These are phyloP conservation scores for Drymodes brunneopygia DNA, from an alignment of 2,113 vertebrate species.

Conservation along the genomic window DNA sequence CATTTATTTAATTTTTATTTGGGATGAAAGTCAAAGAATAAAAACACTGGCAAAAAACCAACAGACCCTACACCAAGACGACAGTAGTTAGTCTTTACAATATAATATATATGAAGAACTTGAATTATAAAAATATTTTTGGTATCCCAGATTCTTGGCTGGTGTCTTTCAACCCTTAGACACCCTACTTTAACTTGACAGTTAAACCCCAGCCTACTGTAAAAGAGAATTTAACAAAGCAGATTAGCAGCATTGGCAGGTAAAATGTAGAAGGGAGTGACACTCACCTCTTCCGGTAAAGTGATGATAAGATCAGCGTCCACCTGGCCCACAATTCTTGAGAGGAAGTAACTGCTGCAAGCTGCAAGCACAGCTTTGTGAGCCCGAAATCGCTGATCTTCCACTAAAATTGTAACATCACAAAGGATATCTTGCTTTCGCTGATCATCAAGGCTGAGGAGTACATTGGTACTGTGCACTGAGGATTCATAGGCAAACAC, in stretches of 20 bases:
- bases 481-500: slow-evolving; percentile 79
- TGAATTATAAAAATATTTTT: background rate
- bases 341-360: slow-evolving; percentile 88
- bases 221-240: background rate
- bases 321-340: slow-evolving; percentile 71
- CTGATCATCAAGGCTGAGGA: slow-evolving; percentile 78
- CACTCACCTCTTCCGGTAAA: slow-evolving; percentile 86
- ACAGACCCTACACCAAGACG: background rate
- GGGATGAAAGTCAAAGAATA: background rate
- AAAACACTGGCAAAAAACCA: background rate
- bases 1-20: background rate
- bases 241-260: background rate
- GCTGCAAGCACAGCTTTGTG: slow-evolving; percentile 89
- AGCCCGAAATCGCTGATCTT: slow-evolving; percentile 82
- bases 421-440: slow-evolving; percentile 75
- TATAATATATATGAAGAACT: background rate
- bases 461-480: slow-evolving; percentile 71
- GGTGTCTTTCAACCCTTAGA: background rate
- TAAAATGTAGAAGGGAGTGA: background rate
- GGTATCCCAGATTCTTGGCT: background rate
- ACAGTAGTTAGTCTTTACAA: background rate
- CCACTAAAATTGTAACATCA: slow-evolving; percentile 84
- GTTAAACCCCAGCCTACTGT: background rate
- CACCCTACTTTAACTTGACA: background rate
- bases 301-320: slow-evolving; percentile 78